Base-by-base conservation (phyloP, 37 sponge, comb jelly and placozoan genomes). In the Ianthella basta region DNA sequence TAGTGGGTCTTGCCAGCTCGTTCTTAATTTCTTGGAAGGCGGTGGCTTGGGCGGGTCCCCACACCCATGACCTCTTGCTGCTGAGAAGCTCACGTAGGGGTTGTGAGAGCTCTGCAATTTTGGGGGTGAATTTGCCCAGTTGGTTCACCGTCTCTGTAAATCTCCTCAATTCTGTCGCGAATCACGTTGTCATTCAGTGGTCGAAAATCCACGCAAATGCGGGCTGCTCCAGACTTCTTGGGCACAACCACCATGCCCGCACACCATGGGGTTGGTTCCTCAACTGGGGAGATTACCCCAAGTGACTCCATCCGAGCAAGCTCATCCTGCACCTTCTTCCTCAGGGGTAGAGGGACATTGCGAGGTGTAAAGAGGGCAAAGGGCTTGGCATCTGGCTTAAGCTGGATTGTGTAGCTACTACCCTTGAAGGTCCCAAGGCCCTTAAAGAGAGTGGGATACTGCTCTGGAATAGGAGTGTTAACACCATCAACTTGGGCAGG, bases 161-260 rank as follows among this genome's bases (percentile, higher is more conserved):
- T 41, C 78, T 36, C 5, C 78, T 15, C n/a, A 75, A 24, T 50
- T 75, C 78, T 1, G 53, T 21, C n/a, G n/a, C n/a, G n/a, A n/a
- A n/a, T n/a, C n/a, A n/a, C n/a, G n/a, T n/a, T 50, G 55, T 44
- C 55, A 69, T 84, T 84, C 56, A 84, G 56, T 13, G 72, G 56
- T 27, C 56, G 72, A 6, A 55, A 70, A 72, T 84, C 84, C 8
- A 84, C 84, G 44, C 84, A 84, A 15, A 84, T 84, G 33, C 84
- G 84, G 12, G 70, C 55, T 23, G 72, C 32, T 13, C 72, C 72
- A n/a, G 70, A 70, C 32, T 70, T 84, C 84, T 84, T 84, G 8
- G 70, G 84, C 6, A 69, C 84, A 12, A 84, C 84, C 1, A 84
- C 84, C 84, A 84, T 84, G 3, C 83, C 83, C 13, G 83, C 65